Evolutionary conservation across 2,888 invertebrate genomes (phyloP), one percentile per base, ranked within the genome.

Genomic region (Andrena hattorfiana): DNA sequence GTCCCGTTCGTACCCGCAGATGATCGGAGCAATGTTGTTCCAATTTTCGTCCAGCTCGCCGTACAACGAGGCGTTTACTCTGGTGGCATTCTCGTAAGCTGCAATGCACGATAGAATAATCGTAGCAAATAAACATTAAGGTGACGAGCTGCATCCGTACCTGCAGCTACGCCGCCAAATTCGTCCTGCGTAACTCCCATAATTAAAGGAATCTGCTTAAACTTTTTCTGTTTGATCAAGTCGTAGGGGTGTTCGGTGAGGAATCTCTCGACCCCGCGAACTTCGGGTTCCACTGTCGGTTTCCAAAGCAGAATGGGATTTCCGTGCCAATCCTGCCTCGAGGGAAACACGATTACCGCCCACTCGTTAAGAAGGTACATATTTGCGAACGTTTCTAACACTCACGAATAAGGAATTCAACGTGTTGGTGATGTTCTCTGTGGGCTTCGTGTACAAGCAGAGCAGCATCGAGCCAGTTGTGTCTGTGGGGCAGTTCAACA

Each of bases 181-280:
- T 97, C 97, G 83, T 96, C 95, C 71, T 95, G 94, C 0, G 96
- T 96, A 87, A 96, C 95, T 76, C 97, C 96, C 80, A 96, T 94
- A 63, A 97, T 95, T 74, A 96, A 93, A 0, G 97, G 97, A 32
- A 97, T 96, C 62, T 95, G 94, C 83, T 95, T 94, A 78, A 96
- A 95, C 54, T 95, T 94, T 0, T 96, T 96, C 73, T 95, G 92
- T 35, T 94, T 94, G 72, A 96, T 95, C 3, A 95, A 94, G 59
- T 95, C 94, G 62, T 95, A 94, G 0, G 97, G 97, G 88, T 96
- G 95, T 13, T 95, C 95, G 0, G 94, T 87, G 20, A 97, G 93
- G 92, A 97, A 97, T 74, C 96, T 94, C 86, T 96, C 96, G 88
- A 96, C 96, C 0, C 96, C 96, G 0, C 89, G 88, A 84, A 95